phyloP scores from a whole-genome alignment of 2,888 invertebrate genomes.

The Ditula angustiorana region DNA sequence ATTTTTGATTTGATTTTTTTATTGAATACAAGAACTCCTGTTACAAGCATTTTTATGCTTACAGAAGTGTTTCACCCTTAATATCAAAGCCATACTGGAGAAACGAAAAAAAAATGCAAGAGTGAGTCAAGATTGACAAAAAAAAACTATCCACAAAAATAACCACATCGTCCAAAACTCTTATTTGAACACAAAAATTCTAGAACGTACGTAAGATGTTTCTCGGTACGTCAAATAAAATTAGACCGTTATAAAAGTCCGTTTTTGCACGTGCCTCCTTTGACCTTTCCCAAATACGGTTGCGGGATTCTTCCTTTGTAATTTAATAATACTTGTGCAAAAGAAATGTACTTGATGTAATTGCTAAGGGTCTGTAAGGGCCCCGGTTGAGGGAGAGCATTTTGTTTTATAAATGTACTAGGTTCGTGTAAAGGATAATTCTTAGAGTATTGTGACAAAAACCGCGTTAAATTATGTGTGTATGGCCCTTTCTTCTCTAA shows the following conservation, averaged over 20 bases:
- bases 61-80: too few species aligned
- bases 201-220: conserved; percentile 7
- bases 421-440: not conserved
- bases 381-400: not conserved
- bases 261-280: conserved; percentile 26
- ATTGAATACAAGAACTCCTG: too few species aligned
- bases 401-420: not conserved
- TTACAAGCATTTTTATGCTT: too few species aligned
- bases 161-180: too few species aligned
- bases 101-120: too few species aligned
- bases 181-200: too few species aligned
- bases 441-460: not conserved
- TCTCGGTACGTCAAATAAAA: conserved; percentile 28
- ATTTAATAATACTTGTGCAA: conserved; percentile 30
- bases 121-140: too few species aligned
- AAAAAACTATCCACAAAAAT: too few species aligned
- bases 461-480: too few species aligned
- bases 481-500: too few species aligned
- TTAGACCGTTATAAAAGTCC: conserved; percentile 30
- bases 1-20: too few species aligned
- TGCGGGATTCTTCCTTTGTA: conserved; percentile 21
- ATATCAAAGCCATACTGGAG: too few species aligned
- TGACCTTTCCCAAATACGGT: conserved; percentile 31
- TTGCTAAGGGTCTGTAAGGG: conserved; percentile 16
- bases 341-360: conserved; percentile 33